These are phyloP conservation scores for Mesopsocus fuscifrons DNA, from an alignment of 2,888 invertebrate species.

Conservation along the genomic window DNA sequence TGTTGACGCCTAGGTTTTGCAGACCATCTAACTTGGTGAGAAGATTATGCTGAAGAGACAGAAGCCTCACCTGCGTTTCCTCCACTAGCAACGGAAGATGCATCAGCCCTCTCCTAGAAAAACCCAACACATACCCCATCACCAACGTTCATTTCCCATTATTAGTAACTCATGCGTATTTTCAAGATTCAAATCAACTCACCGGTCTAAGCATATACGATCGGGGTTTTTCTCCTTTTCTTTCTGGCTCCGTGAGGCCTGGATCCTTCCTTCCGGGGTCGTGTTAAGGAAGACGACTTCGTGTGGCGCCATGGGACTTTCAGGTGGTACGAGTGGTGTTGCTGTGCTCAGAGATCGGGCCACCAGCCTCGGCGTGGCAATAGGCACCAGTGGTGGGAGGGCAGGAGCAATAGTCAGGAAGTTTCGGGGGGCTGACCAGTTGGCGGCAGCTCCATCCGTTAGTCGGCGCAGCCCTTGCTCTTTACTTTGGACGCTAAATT, in stretches of 20 bases:
- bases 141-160: not conserved
- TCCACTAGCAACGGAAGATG: conserved; percentile 65
- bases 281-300: conserved; percentile 29
- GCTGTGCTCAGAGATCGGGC: not conserved
- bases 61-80: conserved; percentile 57
- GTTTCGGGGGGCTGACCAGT: not conserved
- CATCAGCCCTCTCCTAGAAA: conserved; percentile 54
- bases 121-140: too few species aligned
- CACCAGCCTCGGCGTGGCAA: conserved; percentile 22
- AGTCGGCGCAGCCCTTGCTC: not conserved
- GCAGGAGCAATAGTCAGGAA: conserved; percentile 24
- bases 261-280: conserved; percentile 41
- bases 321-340: not conserved
- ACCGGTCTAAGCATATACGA: conserved; percentile 70
- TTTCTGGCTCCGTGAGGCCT: conserved; percentile 47
- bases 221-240: conserved; percentile 74
- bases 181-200: too few species aligned
- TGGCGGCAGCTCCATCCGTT: not conserved
- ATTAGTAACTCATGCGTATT: too few species aligned
- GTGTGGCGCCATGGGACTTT: conserved; percentile 17
- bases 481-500: conserved; percentile 11
- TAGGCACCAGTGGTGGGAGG: conserved; percentile 23
- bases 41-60: conserved; percentile 85
- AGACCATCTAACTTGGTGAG: conserved; percentile 53
- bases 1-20: conserved; percentile 32